A percentile compares a stretch with the other conserved stretches of the same genome.
Evolutionary conservation across 1,140 invertebrate species (phyloP).

Genomic region (Melitaea cinxia): DNA sequence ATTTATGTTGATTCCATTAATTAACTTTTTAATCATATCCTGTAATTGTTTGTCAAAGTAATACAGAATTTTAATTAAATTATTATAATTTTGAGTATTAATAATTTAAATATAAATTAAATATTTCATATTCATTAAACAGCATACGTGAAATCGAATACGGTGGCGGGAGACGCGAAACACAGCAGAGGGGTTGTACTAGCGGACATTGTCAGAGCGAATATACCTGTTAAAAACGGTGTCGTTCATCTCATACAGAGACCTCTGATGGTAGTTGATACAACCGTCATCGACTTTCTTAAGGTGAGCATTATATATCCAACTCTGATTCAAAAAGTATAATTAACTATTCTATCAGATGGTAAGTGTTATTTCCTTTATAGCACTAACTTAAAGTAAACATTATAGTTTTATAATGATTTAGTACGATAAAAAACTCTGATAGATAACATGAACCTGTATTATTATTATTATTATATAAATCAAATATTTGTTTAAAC

Average conservation of each 20-base stretch:
- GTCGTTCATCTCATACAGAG: constrained; percentile 95
- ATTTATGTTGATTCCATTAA: too few relatives aligned
- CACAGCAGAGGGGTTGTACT: constrained; percentile 91
- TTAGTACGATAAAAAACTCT: not conserved
- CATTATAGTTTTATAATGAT: not conserved
- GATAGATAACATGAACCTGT: not conserved
- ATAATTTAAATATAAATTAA: not conserved
- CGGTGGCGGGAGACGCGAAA: constrained; percentile 87
- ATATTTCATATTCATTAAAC: constrained; percentile 41
- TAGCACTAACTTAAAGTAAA: not conserved
- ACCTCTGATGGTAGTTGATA: constrained; percentile 94
- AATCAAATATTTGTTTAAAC: too few relatives aligned
- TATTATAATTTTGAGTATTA: too few relatives aligned
- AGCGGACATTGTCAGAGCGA: constrained; percentile 93
- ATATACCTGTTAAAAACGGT: constrained; percentile 95
- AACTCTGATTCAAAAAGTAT: not conserved
- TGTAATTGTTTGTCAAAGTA: too few relatives aligned
- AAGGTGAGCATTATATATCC: constrained; percentile 82
- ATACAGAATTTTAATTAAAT: too few relatives aligned
- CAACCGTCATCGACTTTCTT: constrained; percentile 91
- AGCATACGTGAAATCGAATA: constrained; percentile 95
- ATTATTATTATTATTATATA: not conserved
- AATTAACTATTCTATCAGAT: not conserved
- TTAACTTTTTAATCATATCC: too few relatives aligned
- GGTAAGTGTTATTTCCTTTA: not conserved